phyloP scores from a whole-genome alignment of 2,113 vertebrate species.

The Psilopogon haemacephalus region DNA sequence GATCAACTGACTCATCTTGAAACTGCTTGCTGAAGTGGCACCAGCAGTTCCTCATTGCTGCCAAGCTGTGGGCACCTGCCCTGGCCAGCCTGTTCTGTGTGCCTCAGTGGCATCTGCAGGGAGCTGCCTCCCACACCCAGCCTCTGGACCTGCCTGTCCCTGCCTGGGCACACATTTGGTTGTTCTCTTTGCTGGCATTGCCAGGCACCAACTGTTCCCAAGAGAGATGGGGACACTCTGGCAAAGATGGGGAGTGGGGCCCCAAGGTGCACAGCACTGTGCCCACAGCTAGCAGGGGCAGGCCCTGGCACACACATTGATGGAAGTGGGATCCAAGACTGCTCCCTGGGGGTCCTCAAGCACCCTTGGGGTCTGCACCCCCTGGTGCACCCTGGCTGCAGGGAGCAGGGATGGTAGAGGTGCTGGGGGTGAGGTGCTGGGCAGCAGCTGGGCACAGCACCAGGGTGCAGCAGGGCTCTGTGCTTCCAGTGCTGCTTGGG shows the following conservation, averaged over 20 bases:
- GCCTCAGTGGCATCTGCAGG: fast-evolving
- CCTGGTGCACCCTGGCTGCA: not conserved
- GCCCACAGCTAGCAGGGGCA: not conserved
- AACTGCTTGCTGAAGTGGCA: not conserved
- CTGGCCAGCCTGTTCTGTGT: not conserved
- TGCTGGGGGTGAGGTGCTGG: fast-evolving
- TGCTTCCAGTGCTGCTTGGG: not conserved
- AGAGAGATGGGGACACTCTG: not conserved
- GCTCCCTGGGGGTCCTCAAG: fast-evolving
- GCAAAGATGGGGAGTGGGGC: not conserved
- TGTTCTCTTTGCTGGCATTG: not conserved
- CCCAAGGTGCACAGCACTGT: fast-evolving
- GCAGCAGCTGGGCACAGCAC: not conserved
- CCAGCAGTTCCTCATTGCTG: not conserved
- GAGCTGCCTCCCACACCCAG: not conserved
- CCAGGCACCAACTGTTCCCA: not conserved
- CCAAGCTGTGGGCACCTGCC: fast-evolving
- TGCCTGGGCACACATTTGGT: fast-evolving
- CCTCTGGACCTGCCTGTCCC: not conserved
- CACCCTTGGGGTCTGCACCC: not conserved
- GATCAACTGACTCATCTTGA: constrained; percentile 37
- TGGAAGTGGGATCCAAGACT: fast-evolving
- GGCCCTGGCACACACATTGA: not conserved
- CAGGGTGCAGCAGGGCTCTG: not conserved
- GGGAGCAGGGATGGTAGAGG: not conserved